These are phyloP conservation scores for Calameuta filiformis DNA, from an alignment of 2,888 invertebrate species.

Conservation along the genomic window DNA sequence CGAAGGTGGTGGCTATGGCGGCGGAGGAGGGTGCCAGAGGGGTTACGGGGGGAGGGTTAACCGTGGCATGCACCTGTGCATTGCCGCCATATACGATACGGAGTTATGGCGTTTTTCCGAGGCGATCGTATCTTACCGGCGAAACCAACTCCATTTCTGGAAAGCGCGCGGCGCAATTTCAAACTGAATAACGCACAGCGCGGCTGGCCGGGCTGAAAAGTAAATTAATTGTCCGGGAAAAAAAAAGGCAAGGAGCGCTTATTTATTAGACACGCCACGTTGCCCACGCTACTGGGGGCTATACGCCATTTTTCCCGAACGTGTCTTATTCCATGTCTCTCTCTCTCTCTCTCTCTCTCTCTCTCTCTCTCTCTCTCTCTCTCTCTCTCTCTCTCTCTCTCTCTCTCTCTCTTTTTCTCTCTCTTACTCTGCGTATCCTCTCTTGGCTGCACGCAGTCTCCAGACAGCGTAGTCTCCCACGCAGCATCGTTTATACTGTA, in stretches of 20 bases:
- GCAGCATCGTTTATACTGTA: neutral
- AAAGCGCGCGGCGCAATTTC: constrained; percentile 37
- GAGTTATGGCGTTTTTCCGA: constrained; percentile 64
- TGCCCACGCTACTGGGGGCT: constrained; percentile 19
- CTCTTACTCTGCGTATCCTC: neutral
- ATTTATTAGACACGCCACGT: constrained; percentile 50
- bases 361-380: neutral
- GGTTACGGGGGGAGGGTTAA: constrained; percentile 26
- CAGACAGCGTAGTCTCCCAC: neutral
- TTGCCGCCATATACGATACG: constrained; percentile 62
- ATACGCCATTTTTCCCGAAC: constrained; percentile 4
- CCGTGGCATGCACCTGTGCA: constrained; percentile 59
- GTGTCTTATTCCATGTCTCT: constrained; percentile 21
- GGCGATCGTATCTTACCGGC: constrained; percentile 62
- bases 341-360: constrained; percentile 1
- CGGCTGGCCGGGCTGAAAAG: constrained; percentile 24
- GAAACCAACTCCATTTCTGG: constrained; percentile 64
- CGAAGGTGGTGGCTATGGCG: too few species aligned
- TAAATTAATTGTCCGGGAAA: constrained; percentile 50
- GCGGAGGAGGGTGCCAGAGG: constrained; percentile 9
- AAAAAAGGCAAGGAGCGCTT: constrained; percentile 27
- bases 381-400: constrained; percentile 1
- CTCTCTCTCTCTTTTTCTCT: neutral
- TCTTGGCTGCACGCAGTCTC: neutral
- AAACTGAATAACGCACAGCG: constrained; percentile 24